Percentiles rank a stretch among this genome's conserved stretches.
Conservation (phyloP, 2,797 vertebrate genomes). For the Acanthis flammea region DNA sequence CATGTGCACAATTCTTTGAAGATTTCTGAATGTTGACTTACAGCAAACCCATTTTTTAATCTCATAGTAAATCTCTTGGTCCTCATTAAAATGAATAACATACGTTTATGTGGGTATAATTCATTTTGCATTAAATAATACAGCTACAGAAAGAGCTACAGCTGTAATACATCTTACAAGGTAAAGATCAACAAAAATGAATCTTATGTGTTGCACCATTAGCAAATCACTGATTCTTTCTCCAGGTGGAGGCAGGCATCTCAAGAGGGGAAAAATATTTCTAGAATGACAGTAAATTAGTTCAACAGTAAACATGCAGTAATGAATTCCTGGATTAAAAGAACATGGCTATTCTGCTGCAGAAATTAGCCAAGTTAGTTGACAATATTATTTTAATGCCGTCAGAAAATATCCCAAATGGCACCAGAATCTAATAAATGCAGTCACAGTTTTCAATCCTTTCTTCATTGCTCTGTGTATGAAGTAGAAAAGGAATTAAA, state of each 20-base stretch:
- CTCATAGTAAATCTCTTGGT: neutral
- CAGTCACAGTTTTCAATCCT: neutral
- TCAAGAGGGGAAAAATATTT: constrained; percentile 23
- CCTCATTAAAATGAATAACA: constrained; percentile 14
- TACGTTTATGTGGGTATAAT: neutral
- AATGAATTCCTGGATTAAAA: constrained; percentile 25
- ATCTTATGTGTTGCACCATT: neutral
- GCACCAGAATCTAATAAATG: neutral
- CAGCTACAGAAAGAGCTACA: neutral
- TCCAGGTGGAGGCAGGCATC: constrained; percentile 5
- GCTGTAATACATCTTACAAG: constrained; percentile 34
- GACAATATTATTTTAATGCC: constrained; percentile 19
- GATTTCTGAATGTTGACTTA: neutral
- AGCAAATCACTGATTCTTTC: neutral
- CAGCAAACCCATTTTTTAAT: neutral
- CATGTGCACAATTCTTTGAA: neutral
- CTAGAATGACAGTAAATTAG: constrained; percentile 29
- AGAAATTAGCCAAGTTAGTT: neutral
- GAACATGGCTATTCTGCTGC: neutral
- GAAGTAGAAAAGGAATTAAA: constrained; percentile 2
- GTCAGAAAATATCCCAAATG: neutral
- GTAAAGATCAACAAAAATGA: constrained; percentile 15
- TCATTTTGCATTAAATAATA: constrained; percentile 22
- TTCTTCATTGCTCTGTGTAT: neutral
- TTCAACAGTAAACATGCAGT: constrained; percentile 39